A percentile compares a stretch with the other conserved stretches of the same genome.
Evolutionary conservation across 2,113 vertebrate genomes (phyloP).

Genomic region (Sceloporus tristichus): DNA sequence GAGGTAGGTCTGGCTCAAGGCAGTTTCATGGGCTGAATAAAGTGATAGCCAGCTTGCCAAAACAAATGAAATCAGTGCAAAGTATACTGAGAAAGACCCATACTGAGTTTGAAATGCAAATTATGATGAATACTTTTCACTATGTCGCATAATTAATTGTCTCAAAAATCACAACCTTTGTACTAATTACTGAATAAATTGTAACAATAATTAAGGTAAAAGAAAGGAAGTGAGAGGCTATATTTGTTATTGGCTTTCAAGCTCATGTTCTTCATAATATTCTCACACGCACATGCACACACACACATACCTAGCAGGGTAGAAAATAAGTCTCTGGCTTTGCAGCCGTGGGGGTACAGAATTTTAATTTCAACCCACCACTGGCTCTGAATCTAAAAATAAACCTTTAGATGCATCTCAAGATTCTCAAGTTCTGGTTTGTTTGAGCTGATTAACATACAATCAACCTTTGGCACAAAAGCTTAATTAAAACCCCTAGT

Average conservation of each 20-base stretch:
- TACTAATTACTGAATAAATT: not conserved
- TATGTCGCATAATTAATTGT: not conserved
- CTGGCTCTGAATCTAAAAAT: slow-evolving; percentile 72
- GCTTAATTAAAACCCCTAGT: slow-evolving; percentile 69
- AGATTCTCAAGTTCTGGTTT: slow-evolving; percentile 65
- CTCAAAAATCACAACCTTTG: not conserved
- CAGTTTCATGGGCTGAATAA: not conserved
- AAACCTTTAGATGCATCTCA: slow-evolving; percentile 54
- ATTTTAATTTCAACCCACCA: slow-evolving; percentile 55
- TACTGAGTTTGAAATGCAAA: slow-evolving; percentile 47
- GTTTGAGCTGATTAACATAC: slow-evolving; percentile 64
- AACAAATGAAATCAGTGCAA: not conserved
- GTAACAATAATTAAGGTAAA: slow-evolving; percentile 6
- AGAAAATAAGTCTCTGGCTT: slow-evolving; percentile 60
- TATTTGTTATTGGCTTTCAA: slow-evolving; percentile 63
- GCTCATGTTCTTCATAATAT: slow-evolving; percentile 73
- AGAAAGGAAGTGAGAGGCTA: slow-evolving; percentile 55
- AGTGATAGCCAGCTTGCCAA: not conserved
- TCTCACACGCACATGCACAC: slow-evolving; percentile 44
- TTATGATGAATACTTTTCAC: not conserved
- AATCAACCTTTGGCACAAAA: slow-evolving; percentile 63
- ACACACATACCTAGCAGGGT: slow-evolving; percentile 46
- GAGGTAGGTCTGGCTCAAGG: not conserved
- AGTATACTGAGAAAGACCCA: not conserved
- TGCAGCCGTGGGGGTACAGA: slow-evolving; percentile 56